Base-by-base conservation (phyloP, 2,113 vertebrate species). In the Ophiodon elongatus region DNA sequence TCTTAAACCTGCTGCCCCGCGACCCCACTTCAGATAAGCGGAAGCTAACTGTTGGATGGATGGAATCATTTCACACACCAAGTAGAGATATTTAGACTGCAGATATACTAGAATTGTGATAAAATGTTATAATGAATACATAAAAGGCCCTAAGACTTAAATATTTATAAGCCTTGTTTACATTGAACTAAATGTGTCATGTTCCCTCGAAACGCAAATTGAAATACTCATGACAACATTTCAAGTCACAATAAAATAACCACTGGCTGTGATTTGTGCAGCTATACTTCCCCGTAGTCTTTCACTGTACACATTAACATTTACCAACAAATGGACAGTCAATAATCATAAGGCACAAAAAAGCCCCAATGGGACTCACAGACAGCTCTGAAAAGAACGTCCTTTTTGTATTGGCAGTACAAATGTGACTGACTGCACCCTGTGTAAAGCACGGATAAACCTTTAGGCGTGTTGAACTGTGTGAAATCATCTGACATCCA, bases 311-410 rank as follows among this genome's bases (percentile, higher is more conserved):
- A 77, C 33, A 70, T 68, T 37, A 71, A 71, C 79, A 33, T 65
- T 75, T 41, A 73, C 69, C 74, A 74, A 80, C 21, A 73, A 84
- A 76, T 39, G 14, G 56, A 69, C 63, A 67, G 71, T 85, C 73
- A 41, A 66, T 54, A 57, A 63, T 72, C 73, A 63, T 62, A 11
- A 81, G 45, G n/a, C n/a, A 76, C 66, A 75, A 76, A 77, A 25
- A 62, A 39, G 65, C 23, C 45, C 64, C 57, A 33, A 27, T 17
- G 43, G 70, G 35, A 66, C 31, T 70, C 66, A 50, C 4, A 56
- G 11, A 33, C 31, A 82, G 59, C 31, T 84, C 45, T 62, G 31
- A 45, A 69, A 37, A 78, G 2, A 70, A 27, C 0, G 1, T 25
- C 45, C 57, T 21, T 19, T 63, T 47, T 66, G 74, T 66, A 59